Evolutionary conservation across 1,140 invertebrate species (phyloP), one percentile per base, ranked within the genome.

Genomic region (Pristionchus pacificus): DNA sequence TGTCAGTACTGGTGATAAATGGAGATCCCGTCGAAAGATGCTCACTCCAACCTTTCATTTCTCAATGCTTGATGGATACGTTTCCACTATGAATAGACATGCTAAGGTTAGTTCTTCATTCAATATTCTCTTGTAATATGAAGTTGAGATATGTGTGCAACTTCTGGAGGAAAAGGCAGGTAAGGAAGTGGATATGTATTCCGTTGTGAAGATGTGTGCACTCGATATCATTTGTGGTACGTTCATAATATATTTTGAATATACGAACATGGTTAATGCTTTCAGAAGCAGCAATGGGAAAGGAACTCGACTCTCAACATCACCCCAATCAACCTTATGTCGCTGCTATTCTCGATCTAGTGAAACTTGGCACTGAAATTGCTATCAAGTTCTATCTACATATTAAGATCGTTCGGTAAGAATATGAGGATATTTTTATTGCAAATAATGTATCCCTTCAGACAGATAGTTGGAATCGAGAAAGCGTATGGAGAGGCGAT

Each of bases 31-130:
- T 15, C 86, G 92, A 68, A 92, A 93, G 85, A 88, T 95, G 80
- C 90, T 95, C 13, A 95, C 92, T 1, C 92, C 93, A 30, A 89
- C 92, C 0, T 95, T 95, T 84, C 93, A 94, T 84, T 93, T 93
- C 79, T 88, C 89, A 68, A 92, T 95, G 60, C 85, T 95, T 59
- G 89, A 93, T 73, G 89, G 91, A 74, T 94, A 93, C 79, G 80
- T 92, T 14, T 88, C 89, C 29, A 88, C 92, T 0, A 92, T 95
- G 82, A 89, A 90, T 75, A 89, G 90, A 73, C 90, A 93, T 75
- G 87, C 89, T 31, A 84, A 87, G 2, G 86, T 89, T n/a, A 57
- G 65, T 55, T 27, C 6, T 10, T 27, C 60, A 61, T 10, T 27
- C 60, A n/a, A 61, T 61, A 61, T 61, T 27, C n/a, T 15, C 55